A percentile compares a stretch with the other conserved stretches of the same genome.
Conservation (phyloP, 2,888 invertebrate genomes). For the Mythimna pallens region DNA sequence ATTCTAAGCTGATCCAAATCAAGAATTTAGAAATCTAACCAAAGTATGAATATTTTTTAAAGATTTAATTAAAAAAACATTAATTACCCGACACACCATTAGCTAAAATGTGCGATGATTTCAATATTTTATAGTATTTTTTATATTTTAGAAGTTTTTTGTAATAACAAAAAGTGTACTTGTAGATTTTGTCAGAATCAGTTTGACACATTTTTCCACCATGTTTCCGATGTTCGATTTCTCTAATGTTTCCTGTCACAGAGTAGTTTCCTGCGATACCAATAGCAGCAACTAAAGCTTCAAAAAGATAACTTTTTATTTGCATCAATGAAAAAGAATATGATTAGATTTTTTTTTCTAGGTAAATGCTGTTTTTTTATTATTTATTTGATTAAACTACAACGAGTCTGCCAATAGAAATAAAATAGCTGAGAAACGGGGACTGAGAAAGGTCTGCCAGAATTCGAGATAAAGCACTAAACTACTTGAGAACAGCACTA, state of each 20-base stretch:
- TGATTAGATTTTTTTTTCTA: too few relatives aligned
- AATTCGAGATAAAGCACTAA: too few relatives aligned
- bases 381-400: neutral
- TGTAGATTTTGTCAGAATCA: conserved; percentile 67
- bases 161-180: conserved; percentile 60
- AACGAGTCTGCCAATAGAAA: too few relatives aligned
- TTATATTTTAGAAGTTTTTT: conserved; percentile 62
- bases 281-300: neutral
- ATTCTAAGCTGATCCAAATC: conserved; percentile 25
- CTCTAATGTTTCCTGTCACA: neutral
- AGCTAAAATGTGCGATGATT: conserved; percentile 44
- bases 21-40: conserved; percentile 18
- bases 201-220: conserved; percentile 59
- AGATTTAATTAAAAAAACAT: conserved; percentile 12
- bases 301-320: conserved; percentile 9
- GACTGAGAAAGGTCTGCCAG: too few relatives aligned
- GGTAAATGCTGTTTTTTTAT: neutral
- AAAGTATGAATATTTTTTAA: neutral
- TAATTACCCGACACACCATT: conserved; percentile 48
- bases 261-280: neutral
- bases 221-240: conserved; percentile 24
- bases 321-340: neutral
- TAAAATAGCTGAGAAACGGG: too few relatives aligned
- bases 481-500: too few relatives aligned
- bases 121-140: conserved; percentile 68